phyloP scores from a whole-genome alignment of 2,888 invertebrate species.

The Leucophenga maculata region DNA sequence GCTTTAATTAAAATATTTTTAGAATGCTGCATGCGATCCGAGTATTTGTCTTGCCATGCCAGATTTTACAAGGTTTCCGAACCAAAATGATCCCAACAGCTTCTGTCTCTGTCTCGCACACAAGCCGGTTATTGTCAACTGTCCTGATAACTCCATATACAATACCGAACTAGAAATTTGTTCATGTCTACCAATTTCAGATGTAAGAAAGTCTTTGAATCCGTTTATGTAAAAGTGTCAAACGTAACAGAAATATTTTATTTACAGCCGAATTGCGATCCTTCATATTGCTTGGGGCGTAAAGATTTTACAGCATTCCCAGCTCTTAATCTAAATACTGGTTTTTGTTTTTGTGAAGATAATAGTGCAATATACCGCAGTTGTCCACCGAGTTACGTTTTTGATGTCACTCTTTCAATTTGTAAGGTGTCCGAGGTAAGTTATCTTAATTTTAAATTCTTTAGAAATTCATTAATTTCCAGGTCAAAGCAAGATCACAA shows the following conservation, averaged over 20 bases:
- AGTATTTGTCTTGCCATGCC: conserved; percentile 37
- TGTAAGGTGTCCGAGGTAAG: conserved; percentile 32
- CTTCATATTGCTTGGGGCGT: conserved; percentile 42
- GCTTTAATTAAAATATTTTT: not conserved
- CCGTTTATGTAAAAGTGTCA: not conserved
- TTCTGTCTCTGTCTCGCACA: conserved; percentile 60
- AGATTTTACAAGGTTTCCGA: conserved; percentile 43
- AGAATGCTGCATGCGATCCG: conserved; percentile 64
- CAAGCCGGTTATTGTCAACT: conserved; percentile 47
- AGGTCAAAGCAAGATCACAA: no score
- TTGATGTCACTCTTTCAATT: conserved; percentile 8
- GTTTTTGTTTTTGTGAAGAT: conserved; percentile 53
- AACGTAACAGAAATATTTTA: not conserved
- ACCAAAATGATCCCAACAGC: conserved; percentile 51
- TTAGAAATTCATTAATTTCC: no score
- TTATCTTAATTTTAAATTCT: not conserved
- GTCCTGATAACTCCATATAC: conserved; percentile 57
- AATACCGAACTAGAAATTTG: conserved; percentile 33
- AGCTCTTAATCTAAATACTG: conserved; percentile 40
- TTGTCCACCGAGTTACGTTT: conserved; percentile 42
- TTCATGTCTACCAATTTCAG: conserved; percentile 35
- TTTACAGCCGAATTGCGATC: conserved; percentile 53
- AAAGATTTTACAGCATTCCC: conserved; percentile 40
- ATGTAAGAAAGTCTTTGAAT: conserved; percentile 44
- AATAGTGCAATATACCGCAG: conserved; percentile 35